Evolutionary conservation across 92 coral and sea anemone genomes (phyloP), one percentile per base, ranked within the genome.

Genomic region (Phenganax stokvisi): DNA sequence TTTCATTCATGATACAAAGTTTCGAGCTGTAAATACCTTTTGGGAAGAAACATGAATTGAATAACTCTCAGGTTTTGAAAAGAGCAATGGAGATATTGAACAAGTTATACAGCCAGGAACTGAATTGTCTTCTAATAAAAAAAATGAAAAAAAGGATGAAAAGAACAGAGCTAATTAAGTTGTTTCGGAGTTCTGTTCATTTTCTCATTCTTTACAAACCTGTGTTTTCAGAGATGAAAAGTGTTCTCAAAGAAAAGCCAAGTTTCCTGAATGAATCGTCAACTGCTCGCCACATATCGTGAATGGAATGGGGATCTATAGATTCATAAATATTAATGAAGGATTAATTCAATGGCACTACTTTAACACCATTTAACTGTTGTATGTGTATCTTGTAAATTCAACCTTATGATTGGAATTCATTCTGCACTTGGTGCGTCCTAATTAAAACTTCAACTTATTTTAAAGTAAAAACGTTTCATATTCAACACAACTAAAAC

Each of bases 31-130:
- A 16, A 62, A 74, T 75, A 91, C 97, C 92, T 90, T 92, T 31
- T 83, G 86, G 47, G 87, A 71, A 51, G 97, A 88, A 58, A 94
- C 80, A 71, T 87, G 89, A 51, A 94, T 94, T 70, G 88, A 88
- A 79, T 94, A 94, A 77, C 97, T 90, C 76, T 91, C 98, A 72
- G 94, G 80, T 63, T 81, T 87, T 56, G 83, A 69, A 80, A 94
- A 94, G 51, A 90, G 65, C 72, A 83, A 76, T 25, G 98, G 90
- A 87, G 88, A 89, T 56, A 94, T 80, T 17, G 89, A 88, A 80
- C 98, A 94, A n/a, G 88, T 88, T 7, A 94, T 88, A 56, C 90
- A 87, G 68, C 98, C 90, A 1, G 91, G 75, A 27, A 73, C 71
- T 57, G 59, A 58, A 47, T 84, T 27, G 52, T 51, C 8, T 28